Conservation (phyloP, 2,888 invertebrate species). For the Amphipyra tragopoginis region DNA sequence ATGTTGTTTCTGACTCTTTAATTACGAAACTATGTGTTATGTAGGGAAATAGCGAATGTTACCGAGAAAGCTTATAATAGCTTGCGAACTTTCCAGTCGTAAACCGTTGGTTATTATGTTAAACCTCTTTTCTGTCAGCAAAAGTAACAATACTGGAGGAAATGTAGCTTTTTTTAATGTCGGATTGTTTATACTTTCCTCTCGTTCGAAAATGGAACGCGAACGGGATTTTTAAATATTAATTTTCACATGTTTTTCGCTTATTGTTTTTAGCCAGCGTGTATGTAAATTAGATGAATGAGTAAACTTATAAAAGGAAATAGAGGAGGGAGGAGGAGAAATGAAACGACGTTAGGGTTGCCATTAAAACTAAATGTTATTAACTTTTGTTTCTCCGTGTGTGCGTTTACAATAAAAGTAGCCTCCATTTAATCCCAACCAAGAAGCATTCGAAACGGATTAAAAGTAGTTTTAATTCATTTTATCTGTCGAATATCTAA, state of each 20-base stretch:
- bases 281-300: constrained; percentile 24
- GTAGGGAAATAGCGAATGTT: constrained; percentile 55
- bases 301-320: not conserved
- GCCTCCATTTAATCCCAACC: constrained; percentile 15
- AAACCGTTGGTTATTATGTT: constrained; percentile 51
- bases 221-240: constrained; percentile 36
- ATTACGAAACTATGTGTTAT: constrained; percentile 65
- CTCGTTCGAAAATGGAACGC: constrained; percentile 50
- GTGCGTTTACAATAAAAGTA: constrained; percentile 12
- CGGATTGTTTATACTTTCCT: constrained; percentile 47
- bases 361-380: not conserved
- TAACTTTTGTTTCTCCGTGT: too few species aligned
- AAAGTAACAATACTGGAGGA: constrained; percentile 48
- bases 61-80: constrained; percentile 57
- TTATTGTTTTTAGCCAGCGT: constrained; percentile 24
- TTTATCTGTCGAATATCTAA: constrained; percentile 47
- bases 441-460: constrained; percentile 21
- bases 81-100: constrained; percentile 52
- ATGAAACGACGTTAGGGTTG: not conserved
- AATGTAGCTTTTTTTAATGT: constrained; percentile 44
- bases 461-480: constrained; percentile 21
- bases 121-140: constrained; percentile 53
- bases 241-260: constrained; percentile 33
- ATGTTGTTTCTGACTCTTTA: constrained; percentile 68
- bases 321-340: not conserved